These are phyloP conservation scores for Arrhamphus sclerolepis DNA, from an alignment of 2,797 vertebrate genomes.

Conservation along the genomic window DNA sequence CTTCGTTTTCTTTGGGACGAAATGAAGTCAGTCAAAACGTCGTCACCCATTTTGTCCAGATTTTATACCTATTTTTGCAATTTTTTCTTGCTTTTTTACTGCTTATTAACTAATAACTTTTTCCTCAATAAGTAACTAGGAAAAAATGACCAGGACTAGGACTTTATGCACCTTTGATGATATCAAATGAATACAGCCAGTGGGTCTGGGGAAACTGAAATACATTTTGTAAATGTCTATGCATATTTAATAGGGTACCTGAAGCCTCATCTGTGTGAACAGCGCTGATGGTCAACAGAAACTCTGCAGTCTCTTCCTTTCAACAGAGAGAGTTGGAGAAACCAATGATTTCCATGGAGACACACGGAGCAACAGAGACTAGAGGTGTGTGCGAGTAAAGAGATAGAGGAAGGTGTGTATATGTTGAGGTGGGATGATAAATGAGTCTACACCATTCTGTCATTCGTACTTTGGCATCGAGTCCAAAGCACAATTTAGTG, in stretches of 20 bases:
- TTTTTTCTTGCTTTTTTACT: too few species aligned
- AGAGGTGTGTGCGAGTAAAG: conserved; percentile 12
- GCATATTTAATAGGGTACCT: conserved; percentile 3
- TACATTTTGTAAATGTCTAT: not conserved
- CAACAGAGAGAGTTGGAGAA: conserved; percentile 33
- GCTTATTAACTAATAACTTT: too few species aligned
- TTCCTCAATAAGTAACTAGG: too few species aligned
- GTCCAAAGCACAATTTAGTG: conserved; percentile 77
- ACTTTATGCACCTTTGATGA: not conserved
- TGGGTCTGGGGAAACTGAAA: not conserved
- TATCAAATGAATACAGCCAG: not conserved
- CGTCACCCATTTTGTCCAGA: too few species aligned
- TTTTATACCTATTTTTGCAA: too few species aligned
- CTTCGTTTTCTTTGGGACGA: too few species aligned
- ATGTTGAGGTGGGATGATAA: conserved; percentile 61
- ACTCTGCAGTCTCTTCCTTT: conserved; percentile 51
- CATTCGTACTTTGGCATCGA: conserved; percentile 78
- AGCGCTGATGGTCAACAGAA: conserved; percentile 46
- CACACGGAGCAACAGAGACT: not conserved
- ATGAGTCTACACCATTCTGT: conserved; percentile 72
- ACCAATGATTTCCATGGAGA: conserved; percentile 64
- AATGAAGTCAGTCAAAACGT: too few species aligned
- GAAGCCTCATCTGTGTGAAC: conserved; percentile 33
- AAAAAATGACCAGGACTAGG: too few species aligned
- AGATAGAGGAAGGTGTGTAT: conserved; percentile 33